phyloP scores from a whole-genome alignment of 1,140 invertebrate genomes.

The Manduca sexta region DNA sequence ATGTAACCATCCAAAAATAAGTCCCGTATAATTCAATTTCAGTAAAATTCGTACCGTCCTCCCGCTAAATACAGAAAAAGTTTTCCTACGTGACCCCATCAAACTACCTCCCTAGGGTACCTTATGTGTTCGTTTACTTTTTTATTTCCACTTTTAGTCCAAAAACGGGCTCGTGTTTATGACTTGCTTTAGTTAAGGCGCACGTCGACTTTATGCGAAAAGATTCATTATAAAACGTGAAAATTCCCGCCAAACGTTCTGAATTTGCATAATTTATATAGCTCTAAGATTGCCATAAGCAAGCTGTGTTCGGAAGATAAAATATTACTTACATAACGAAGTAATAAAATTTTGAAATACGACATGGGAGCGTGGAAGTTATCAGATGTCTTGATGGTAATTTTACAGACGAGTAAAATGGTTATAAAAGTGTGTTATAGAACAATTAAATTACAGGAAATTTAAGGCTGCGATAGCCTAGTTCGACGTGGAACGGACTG shows the following conservation, averaged over 20 bases:
- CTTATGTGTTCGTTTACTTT: constrained; percentile 12
- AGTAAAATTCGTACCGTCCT: constrained; percentile 28
- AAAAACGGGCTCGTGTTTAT: constrained; percentile 36
- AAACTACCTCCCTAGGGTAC: constrained; percentile 27
- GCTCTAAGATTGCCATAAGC: background rate
- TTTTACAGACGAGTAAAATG: no score
- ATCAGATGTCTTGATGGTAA: no score
- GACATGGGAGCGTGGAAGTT: no score
- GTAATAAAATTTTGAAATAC: no score
- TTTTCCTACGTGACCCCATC: constrained; percentile 57
- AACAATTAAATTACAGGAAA: no score
- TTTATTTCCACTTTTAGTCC: constrained; percentile 35
- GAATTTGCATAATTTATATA: constrained; percentile 17
- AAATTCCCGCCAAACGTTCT: constrained; percentile 12
- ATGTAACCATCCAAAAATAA: background rate
- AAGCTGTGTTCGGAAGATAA: no score
- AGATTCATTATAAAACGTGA: constrained; percentile 22
- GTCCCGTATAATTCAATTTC: constrained; percentile 42
- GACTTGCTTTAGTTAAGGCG: constrained; percentile 32
- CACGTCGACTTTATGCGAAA: constrained; percentile 21
- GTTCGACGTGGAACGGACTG: no score
- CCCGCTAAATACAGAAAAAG: constrained; percentile 54
- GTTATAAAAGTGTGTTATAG: no score
- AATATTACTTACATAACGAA: background rate
- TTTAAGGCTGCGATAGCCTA: no score